Evolutionary conservation across 2,797 vertebrate species (phyloP).

Genomic region (Salarias fasciatus): DNA sequence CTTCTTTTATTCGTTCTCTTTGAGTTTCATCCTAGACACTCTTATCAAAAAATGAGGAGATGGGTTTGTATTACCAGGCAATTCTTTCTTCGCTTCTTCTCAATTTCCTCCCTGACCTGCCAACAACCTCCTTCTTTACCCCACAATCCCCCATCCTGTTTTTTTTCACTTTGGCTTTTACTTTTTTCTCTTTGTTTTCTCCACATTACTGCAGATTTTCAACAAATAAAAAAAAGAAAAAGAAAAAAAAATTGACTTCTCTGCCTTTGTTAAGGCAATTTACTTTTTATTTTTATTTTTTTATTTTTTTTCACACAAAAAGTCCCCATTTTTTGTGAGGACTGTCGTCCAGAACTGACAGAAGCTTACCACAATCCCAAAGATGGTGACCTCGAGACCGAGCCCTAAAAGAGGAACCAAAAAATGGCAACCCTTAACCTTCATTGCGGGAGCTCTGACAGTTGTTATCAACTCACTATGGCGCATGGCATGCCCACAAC

Average conservation of each 20-base stretch:
- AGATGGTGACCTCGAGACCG: slow-evolving; percentile 74
- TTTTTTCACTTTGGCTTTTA: slow-evolving; percentile 75
- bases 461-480: slow-evolving; percentile 88
- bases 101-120: slow-evolving; percentile 78
- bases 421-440: slow-evolving; percentile 75
- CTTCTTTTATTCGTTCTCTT: slow-evolving; percentile 84
- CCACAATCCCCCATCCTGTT: slow-evolving; percentile 74
- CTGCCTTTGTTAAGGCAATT: slow-evolving; percentile 75
- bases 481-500: slow-evolving; percentile 94
- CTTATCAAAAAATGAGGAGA: slow-evolving; percentile 89
- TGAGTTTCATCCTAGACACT: slow-evolving; percentile 87
- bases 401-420: slow-evolving; percentile 68
- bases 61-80: slow-evolving; percentile 87
- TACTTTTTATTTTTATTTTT: slow-evolving; percentile 49
- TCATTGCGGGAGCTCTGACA: slow-evolving; percentile 88
- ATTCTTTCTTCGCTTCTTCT: slow-evolving; percentile 84
- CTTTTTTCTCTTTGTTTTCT: slow-evolving; percentile 75
- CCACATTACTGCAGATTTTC: slow-evolving; percentile 73
- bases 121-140: slow-evolving; percentile 78
- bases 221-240: slow-evolving; percentile 58
- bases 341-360: slow-evolving; percentile 88
- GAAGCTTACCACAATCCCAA: slow-evolving; percentile 84
- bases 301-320: slow-evolving; percentile 72
- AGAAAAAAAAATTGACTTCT: slow-evolving; percentile 63
- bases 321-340: slow-evolving; percentile 87